Base-by-base conservation (phyloP, 1,140 invertebrate genomes). In the Drosophila santomea region DNA sequence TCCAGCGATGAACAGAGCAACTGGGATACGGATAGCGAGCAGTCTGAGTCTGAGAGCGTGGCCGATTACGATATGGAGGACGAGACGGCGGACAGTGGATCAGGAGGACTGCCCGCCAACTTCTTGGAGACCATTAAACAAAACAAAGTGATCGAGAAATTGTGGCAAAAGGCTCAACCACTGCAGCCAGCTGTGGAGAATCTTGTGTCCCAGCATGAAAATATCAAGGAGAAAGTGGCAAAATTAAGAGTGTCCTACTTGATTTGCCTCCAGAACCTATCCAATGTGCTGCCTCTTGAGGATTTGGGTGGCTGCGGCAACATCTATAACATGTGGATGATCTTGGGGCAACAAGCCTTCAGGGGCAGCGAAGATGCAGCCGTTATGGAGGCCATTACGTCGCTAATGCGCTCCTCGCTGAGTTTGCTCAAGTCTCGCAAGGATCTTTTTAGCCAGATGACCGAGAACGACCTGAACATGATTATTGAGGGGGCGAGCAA, bases 401-500 rank as follows among this genome's bases (percentile, higher is more conserved):
- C 90, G 1, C 54, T 91, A 15, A 91, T 91, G 90, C 78, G 90
- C 10, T 74, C 90, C 17, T 61, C 86, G 0, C 55, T 91, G 10
- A 75, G 75, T 41, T 71, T 89, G 44, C 72, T 91, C 1, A 89
- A 89, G 57, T 56, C 71, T 0, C 80, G 66, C 8, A 68, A 62
- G n/a, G 78, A 90, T 52, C 61, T 92, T 14, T 93, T 94, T 52
- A 63, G 88, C 38, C 64, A 92, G 28, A 79, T 94, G 67, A 93
- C 76, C 0, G 58, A 91, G 39, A 66, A 59, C 20, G 93, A 93
- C 59, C 69, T 93, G 6, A 57, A 82, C 36, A 92, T 95, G 60
- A 94, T 96, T 84, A 92, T 95, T 38, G 93, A 94, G 48, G 93
- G 95, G 50, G 94, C 94, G 48, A 92, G 92, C 51, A 93, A 94